These are phyloP conservation scores for Macrocentrus cingulum DNA, from an alignment of 1,140 invertebrate species.

Conservation along the genomic window DNA sequence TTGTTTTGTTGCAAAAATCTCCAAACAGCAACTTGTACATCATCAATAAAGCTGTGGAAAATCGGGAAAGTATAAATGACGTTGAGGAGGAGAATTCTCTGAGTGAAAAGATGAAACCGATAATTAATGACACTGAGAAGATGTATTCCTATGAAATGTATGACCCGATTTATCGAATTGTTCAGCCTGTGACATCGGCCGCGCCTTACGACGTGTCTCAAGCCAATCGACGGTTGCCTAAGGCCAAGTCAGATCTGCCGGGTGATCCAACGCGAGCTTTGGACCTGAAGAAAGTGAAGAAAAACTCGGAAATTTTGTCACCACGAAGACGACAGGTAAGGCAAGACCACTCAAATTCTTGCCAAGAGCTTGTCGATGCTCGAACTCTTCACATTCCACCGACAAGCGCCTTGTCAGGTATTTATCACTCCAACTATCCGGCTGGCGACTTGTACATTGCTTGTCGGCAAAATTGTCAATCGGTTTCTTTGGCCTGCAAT, in stretches of 20 bases:
- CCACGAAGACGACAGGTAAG: constrained; percentile 39
- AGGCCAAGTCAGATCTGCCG: neutral
- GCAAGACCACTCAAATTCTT: constrained; percentile 42
- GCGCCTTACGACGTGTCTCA: neutral
- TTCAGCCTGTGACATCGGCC: neutral
- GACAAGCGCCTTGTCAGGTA: constrained; percentile 30
- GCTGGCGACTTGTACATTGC: constrained; percentile 41
- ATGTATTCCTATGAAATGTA: constrained; percentile 19
- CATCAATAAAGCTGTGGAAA: constrained; percentile 54
- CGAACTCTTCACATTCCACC: constrained; percentile 38
- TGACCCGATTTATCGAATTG: constrained; percentile 10
- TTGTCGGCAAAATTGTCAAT: constrained; percentile 44
- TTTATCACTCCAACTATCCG: constrained; percentile 39
- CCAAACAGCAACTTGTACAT: constrained; percentile 57
- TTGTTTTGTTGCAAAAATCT: constrained; percentile 50
- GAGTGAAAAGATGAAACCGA: constrained; percentile 5
- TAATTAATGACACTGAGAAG: constrained; percentile 5
- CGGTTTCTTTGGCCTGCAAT: constrained; percentile 42
- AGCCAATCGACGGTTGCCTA: neutral
- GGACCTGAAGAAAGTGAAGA: constrained; percentile 26
- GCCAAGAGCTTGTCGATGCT: constrained; percentile 35
- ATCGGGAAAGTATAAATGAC: constrained; percentile 37
- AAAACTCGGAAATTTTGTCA: constrained; percentile 23
- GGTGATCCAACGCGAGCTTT: neutral
- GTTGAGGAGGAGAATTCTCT: constrained; percentile 31